Evolutionary conservation across 2,113 vertebrate genomes (phyloP), one percentile per base, ranked within the genome.

Genomic region (Eidolon helvum): DNA sequence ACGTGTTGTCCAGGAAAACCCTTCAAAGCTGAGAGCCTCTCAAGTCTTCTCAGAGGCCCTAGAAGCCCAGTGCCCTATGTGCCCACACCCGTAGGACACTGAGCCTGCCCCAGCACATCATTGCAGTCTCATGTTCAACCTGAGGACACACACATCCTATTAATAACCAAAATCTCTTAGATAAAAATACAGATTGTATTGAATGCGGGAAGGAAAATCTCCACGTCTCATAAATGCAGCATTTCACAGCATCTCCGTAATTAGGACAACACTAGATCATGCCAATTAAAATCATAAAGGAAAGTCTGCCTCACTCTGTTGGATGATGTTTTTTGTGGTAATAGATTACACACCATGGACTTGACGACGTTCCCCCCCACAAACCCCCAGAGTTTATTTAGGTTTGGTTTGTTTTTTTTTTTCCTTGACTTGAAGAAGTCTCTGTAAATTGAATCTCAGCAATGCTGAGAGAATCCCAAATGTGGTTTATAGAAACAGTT

Each of bases 401-500:
- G 91, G 68, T 21, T 66, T 66, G 33, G 19, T 5, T 77, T 48
- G 65, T 43, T 43, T 43, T 59, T 69, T 45, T 28, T 61, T 83
- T 61, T 45, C 40, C 86, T 72, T 83, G n/a, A 90, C 84, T 78
- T 66, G 61, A 93, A 95, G 74, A 94, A 74, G 74, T 78, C 71
- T 72, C 71, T 86, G 91, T 88, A 94, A 96, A 88, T 69, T 48
- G 93, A 95, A 88, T 72, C 94, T 93, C 91, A 96, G 96, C 93
- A 95, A 92, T 69, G 66, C 96, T 10, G 75, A 71, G 77, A 85
- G 93, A 82, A 71, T 90, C 95, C 96, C 89, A 75, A 84, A 69
- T 96, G 96, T 79, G 89, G 95, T 97, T 94, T 80, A 86, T 61
- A 84, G 90, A 87, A 91, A 95, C 93, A 90, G 96, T 66, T 75